Evolutionary conservation across 2,797 vertebrate genomes (phyloP).

Genomic region (Choloepus didactylus): DNA sequence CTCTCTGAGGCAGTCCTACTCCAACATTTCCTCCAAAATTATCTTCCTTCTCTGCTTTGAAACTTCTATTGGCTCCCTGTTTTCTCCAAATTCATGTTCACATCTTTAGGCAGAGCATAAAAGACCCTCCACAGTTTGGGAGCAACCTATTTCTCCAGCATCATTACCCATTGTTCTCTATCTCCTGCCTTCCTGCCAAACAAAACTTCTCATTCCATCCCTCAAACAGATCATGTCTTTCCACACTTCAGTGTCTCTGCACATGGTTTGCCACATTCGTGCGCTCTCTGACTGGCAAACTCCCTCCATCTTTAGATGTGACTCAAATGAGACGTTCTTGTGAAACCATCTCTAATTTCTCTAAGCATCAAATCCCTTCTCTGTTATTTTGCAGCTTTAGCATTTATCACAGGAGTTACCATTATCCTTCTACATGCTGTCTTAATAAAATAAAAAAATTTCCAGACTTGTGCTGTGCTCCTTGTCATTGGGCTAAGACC

Average conservation of each 20-base stretch:
- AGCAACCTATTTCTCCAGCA: not conserved
- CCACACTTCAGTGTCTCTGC: not conserved
- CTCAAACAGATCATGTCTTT: not conserved
- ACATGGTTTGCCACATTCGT: not conserved
- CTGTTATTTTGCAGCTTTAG: not conserved
- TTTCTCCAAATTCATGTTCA: not conserved
- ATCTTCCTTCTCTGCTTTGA: constrained; percentile 7
- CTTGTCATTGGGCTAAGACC: not conserved
- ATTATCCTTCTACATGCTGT: not conserved
- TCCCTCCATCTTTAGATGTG: not conserved
- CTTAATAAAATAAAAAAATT: constrained; percentile 20
- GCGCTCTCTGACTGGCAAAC: not conserved
- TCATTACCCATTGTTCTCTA: not conserved
- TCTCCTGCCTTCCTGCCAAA: not conserved
- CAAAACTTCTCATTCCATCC: not conserved
- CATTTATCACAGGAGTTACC: not conserved
- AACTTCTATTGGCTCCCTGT: not conserved
- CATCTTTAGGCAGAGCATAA: not conserved
- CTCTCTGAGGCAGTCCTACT: not conserved
- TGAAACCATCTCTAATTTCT: not conserved
- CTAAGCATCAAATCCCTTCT: not conserved
- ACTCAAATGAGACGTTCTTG: not conserved
- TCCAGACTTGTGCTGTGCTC: not conserved
- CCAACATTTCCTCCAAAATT: not conserved
- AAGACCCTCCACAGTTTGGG: not conserved